Evolutionary conservation across 2,888 invertebrate species (phyloP).

Genomic region (Caenorhabditis drosophilae): DNA sequence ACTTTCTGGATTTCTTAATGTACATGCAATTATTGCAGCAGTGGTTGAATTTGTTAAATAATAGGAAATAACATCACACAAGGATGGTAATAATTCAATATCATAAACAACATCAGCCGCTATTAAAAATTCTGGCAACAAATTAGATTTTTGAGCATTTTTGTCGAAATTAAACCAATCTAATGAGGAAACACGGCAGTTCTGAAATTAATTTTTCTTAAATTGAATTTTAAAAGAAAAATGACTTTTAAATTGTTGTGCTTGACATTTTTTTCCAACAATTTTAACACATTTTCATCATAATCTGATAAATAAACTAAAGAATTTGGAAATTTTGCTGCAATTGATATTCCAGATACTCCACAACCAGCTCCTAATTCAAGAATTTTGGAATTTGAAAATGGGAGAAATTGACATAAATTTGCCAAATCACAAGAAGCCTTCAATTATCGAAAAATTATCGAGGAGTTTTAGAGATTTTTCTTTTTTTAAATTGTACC

Average conservation of each 20-base stretch:
- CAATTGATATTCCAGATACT: conserved; percentile 39
- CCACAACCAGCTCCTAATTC: conserved; percentile 64
- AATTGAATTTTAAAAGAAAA: neutral
- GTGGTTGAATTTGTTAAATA: conserved; percentile 23
- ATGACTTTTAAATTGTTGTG: conserved; percentile 12
- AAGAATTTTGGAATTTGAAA: conserved; percentile 29
- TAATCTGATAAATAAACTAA: conserved; percentile 48
- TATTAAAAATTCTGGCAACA: conserved; percentile 30
- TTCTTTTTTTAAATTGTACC: conserved; percentile 15
- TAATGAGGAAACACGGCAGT: conserved; percentile 7
- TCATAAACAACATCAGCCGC: conserved; percentile 56
- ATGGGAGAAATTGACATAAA: conserved; percentile 23
- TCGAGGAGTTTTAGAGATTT: too few relatives aligned
- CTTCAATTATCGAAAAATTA: conserved; percentile 8
- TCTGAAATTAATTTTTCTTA: neutral
- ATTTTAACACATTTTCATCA: conserved; percentile 52
- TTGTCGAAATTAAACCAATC: conserved; percentile 38
- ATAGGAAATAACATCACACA: conserved; percentile 34
- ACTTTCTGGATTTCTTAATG: conserved; percentile 45
- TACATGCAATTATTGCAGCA: conserved; percentile 44
- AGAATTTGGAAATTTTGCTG: conserved; percentile 15
- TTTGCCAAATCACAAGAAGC: conserved; percentile 45
- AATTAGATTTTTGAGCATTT: conserved; percentile 11
- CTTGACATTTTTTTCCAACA: conserved; percentile 45
- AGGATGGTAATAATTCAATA: conserved; percentile 31